Evolutionary conservation across 2,888 invertebrate species (phyloP), one percentile per base, ranked within the genome.

Genomic region (Platycheirus rosarum): DNA sequence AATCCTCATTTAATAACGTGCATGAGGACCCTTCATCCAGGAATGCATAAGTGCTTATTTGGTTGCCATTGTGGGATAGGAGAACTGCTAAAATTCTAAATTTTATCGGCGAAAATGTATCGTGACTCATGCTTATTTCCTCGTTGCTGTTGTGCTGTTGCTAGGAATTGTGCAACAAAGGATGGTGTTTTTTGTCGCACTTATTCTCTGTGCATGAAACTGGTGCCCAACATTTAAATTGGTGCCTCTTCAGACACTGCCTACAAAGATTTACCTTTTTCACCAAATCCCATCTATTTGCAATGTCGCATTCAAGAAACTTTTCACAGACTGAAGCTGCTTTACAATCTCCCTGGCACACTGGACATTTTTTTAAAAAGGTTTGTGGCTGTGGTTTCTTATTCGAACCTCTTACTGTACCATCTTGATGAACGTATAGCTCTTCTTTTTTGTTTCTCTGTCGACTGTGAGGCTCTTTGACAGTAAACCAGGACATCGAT

Each of bases 141-240:
- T 8, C 2, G 11, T 32, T 13, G 46, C 8, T 16, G 23, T 11
- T 14, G 2, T 13, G 14, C 16, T 32, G 13, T 11, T 29, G 48
- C 1, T 26, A 13, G 0, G 46, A 1, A 37, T 48, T 69, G 9
- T 57, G 46, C 11, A 69, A 18, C 0, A 69, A 32, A 13, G 29
- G 69, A 14, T 70, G 70, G 37, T 70, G 60, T 57, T 23, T 48
- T 11, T 11, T 32, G n/a, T 16, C 9, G 20, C 42, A 70, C 2
- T 32, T 32, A 2, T 1, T 13, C 9, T 49, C 16, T 9, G 18
- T 18, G 11, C 60, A 70, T 42, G 11, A 2, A 1, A 32, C 29
- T 20, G 40, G 29, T 16, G 48, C 13, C n/a, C 2, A 13, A 8
- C 46, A 55, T 48, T 40, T 57, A n/a, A 5, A 26, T 0, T 6